Conservation (phyloP, 2,888 invertebrate genomes). For the Horisme vitalbata region DNA sequence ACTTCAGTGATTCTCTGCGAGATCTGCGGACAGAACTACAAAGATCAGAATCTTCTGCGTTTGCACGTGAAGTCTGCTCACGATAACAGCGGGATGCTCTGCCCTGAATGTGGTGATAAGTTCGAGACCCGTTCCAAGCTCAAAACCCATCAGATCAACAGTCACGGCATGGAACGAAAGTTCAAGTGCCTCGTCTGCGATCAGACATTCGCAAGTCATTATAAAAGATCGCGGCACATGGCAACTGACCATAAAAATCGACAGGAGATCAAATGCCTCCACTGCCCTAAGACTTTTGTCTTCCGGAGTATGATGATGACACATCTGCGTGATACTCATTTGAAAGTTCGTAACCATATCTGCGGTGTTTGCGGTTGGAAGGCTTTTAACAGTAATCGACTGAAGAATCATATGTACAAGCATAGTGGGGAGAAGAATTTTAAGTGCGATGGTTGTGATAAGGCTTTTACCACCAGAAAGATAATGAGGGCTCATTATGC, state of each 20-base stretch:
- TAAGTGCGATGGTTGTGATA: constrained; percentile 68
- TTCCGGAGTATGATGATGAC: constrained; percentile 77
- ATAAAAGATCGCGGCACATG: constrained; percentile 70
- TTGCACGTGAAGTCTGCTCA: constrained; percentile 66
- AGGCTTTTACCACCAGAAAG: constrained; percentile 71
- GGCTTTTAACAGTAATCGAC: constrained; percentile 70
- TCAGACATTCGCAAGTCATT: constrained; percentile 64
- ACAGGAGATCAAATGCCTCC: constrained; percentile 67
- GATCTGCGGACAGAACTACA: constrained; percentile 71
- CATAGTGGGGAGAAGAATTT: constrained; percentile 77
- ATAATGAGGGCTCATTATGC: constrained; percentile 70
- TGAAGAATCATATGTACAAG: constrained; percentile 78
- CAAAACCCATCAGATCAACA: constrained; percentile 71
- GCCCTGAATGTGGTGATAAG: constrained; percentile 70
- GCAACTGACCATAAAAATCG: constrained; percentile 66
- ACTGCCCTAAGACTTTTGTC: constrained; percentile 73
- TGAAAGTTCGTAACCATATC: constrained; percentile 66
- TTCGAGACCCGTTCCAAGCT: constrained; percentile 76
- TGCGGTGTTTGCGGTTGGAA: constrained; percentile 73
- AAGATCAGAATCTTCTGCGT: constrained; percentile 57
- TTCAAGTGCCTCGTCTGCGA: constrained; percentile 77
- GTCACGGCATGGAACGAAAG: constrained; percentile 72
- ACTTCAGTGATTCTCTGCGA: constrained; percentile 69
- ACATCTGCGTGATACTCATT: constrained; percentile 65
- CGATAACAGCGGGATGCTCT: constrained; percentile 61